These are phyloP conservation scores for Apostichopus californicus DNA, from an alignment of 35 echinoderm and acorn worm genomes.

Conservation along the genomic window DNA sequence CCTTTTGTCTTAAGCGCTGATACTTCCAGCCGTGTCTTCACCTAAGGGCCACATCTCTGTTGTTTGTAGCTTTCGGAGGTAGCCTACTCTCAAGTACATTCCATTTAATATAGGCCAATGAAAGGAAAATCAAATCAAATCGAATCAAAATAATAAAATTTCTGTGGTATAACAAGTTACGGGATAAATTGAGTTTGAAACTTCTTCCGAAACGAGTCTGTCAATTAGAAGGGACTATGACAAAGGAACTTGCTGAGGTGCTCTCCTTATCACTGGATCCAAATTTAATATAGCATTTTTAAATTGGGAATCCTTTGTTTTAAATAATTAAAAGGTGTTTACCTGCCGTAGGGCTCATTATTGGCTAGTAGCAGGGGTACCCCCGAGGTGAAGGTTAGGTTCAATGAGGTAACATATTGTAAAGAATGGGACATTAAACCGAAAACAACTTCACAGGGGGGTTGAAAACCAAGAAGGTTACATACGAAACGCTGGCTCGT, in stretches of 20 bases:
- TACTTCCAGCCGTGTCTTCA: constrained; percentile 19
- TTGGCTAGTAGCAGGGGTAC: background rate
- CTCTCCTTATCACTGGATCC: constrained; percentile 24
- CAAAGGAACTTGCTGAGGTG: background rate
- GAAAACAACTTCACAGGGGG: no score
- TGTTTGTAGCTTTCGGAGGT: background rate
- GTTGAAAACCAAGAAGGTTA: no score
- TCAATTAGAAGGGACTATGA: background rate
- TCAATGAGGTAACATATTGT: background rate
- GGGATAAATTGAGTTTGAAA: constrained; percentile 26
- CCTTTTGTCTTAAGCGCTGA: constrained; percentile 22
- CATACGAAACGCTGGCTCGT: no score
- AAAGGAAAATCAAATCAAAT: background rate
- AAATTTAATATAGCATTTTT: constrained; percentile 50
- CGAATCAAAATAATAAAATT: background rate
- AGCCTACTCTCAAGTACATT: background rate
- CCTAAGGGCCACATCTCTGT: background rate
- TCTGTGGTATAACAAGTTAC: background rate
- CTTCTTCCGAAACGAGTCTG: background rate
- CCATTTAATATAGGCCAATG: background rate
- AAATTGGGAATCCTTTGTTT: constrained; percentile 23
- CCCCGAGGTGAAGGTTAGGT: constrained; percentile 31
- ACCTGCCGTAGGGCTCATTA: constrained; percentile 24
- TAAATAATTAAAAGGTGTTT: constrained; percentile 30
- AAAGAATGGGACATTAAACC: no score